Conservation (phyloP, 2,113 vertebrate genomes). For the Trinectes maculatus region DNA sequence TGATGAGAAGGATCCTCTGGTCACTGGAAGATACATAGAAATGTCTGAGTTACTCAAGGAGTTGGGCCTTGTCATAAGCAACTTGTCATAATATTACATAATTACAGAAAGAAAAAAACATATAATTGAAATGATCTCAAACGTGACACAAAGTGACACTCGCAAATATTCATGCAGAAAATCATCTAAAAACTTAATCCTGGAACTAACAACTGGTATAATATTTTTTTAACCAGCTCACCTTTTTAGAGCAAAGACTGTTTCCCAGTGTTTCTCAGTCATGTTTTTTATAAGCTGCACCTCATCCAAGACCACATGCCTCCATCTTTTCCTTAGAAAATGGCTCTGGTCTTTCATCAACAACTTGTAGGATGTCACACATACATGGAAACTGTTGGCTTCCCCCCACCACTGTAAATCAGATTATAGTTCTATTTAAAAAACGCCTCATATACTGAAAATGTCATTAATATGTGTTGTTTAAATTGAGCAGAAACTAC, state of each 20-base stretch:
- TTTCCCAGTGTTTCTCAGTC: conserved; percentile 92
- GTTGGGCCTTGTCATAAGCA: background rate
- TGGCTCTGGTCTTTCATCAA: conserved; percentile 89
- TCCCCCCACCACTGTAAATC: conserved; percentile 86
- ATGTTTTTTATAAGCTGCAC: conserved; percentile 92
- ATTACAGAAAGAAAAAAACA: background rate
- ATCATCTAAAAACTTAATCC: background rate
- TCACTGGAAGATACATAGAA: conserved; percentile 79
- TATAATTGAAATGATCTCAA: background rate
- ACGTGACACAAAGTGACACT: background rate
- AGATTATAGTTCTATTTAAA: background rate
- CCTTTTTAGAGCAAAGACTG: conserved; percentile 88
- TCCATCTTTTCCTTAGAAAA: conserved; percentile 88
- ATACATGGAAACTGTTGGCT: conserved; percentile 90
- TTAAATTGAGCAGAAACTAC: conserved; percentile 67
- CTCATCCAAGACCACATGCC: conserved; percentile 90
- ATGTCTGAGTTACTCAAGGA: conserved; percentile 16
- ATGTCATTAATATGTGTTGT: background rate
- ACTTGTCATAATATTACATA: background rate
- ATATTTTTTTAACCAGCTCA: conserved; percentile 42
- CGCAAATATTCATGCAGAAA: background rate
- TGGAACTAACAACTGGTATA: background rate
- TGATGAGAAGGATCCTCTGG: conserved; percentile 90
- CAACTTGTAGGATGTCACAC: conserved; percentile 92
- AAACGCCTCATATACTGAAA: background rate